Conservation (phyloP, 1,140 invertebrate species). For the Aphidius ervi region DNA sequence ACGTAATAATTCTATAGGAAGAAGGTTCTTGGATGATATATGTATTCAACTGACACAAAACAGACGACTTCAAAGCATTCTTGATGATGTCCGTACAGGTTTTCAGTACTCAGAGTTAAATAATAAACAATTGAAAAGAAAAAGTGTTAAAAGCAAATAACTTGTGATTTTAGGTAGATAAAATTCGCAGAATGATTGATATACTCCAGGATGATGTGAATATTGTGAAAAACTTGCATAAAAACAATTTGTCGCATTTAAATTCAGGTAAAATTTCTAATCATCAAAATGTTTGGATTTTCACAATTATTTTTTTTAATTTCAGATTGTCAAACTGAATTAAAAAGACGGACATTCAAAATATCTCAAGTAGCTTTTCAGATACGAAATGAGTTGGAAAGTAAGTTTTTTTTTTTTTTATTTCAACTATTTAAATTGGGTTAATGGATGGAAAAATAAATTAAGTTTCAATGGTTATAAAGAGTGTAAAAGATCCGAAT, state of each 20-base stretch:
- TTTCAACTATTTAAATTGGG: neutral
- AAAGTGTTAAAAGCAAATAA: conserved; percentile 4
- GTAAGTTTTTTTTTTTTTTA: conserved; percentile 31
- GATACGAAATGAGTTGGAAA: conserved; percentile 42
- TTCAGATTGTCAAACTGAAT: conserved; percentile 57
- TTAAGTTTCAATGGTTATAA: neutral
- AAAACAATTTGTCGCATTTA: conserved; percentile 56
- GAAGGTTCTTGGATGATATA: conserved; percentile 40
- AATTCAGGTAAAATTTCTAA: conserved; percentile 48
- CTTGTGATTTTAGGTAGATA: conserved; percentile 47
- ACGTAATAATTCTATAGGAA: conserved; percentile 35
- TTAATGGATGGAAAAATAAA: neutral
- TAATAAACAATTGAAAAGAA: conserved; percentile 6
- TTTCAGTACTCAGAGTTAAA: neutral
- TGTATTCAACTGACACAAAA: conserved; percentile 39
- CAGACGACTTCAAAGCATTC: conserved; percentile 44
- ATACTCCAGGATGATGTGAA: conserved; percentile 52
- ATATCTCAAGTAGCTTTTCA: conserved; percentile 43
- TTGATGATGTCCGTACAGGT: conserved; percentile 47
- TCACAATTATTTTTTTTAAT: conserved; percentile 19
- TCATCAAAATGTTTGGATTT: conserved; percentile 26
- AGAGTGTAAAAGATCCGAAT: neutral
- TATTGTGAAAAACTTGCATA: conserved; percentile 55
- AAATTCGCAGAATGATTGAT: conserved; percentile 52
- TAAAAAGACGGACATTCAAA: conserved; percentile 48